Percentiles rank a stretch among this genome's conserved stretches.
phyloP scores from a whole-genome alignment of 2,888 invertebrate species.

The Drosophila antonietae region DNA sequence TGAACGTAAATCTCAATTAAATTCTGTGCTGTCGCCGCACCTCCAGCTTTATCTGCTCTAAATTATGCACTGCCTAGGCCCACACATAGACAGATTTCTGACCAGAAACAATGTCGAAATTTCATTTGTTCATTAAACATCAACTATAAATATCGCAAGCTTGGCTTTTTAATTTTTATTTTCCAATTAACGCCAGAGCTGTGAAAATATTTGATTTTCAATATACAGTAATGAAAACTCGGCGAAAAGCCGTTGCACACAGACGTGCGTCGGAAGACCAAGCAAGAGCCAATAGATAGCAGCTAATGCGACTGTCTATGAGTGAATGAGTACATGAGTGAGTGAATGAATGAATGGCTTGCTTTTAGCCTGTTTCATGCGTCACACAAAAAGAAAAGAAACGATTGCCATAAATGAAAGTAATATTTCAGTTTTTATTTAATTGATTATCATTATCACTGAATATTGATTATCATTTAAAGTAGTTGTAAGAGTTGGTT shows the following conservation, averaged over 20 bases:
- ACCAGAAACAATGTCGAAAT: slow-evolving; percentile 26
- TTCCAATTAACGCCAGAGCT: slow-evolving; percentile 56
- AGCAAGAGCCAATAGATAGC: slow-evolving; percentile 10
- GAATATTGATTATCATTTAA: neutral
- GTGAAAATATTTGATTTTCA: slow-evolving; percentile 53
- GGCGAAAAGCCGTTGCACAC: slow-evolving; percentile 13
- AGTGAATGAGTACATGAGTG: slow-evolving; percentile 18
- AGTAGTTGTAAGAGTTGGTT: neutral
- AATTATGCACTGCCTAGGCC: slow-evolving; percentile 15
- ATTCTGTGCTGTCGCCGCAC: slow-evolving; percentile 34
- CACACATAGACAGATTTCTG: slow-evolving; percentile 1
- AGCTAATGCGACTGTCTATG: slow-evolving; percentile 18
- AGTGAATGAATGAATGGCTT: slow-evolving; percentile 12
- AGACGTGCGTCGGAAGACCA: slow-evolving; percentile 25
- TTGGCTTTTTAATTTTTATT: slow-evolving; percentile 15
- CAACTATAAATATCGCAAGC: neutral
- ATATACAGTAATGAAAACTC: slow-evolving; percentile 38
- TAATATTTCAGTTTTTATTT: slow-evolving; percentile 22
- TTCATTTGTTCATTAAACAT: slow-evolving; percentile 24
- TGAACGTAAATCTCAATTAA: slow-evolving; percentile 39
- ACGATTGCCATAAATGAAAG: slow-evolving; percentile 54
- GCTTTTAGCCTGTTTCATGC: slow-evolving; percentile 31
- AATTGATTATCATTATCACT: slow-evolving; percentile 38
- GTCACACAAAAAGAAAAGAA: slow-evolving; percentile 29
- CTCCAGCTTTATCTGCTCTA: slow-evolving; percentile 18